Evolutionary conservation across 2,797 vertebrate genomes (phyloP), one percentile per base, ranked within the genome.

Genomic region (Fistularia tabacaria): DNA sequence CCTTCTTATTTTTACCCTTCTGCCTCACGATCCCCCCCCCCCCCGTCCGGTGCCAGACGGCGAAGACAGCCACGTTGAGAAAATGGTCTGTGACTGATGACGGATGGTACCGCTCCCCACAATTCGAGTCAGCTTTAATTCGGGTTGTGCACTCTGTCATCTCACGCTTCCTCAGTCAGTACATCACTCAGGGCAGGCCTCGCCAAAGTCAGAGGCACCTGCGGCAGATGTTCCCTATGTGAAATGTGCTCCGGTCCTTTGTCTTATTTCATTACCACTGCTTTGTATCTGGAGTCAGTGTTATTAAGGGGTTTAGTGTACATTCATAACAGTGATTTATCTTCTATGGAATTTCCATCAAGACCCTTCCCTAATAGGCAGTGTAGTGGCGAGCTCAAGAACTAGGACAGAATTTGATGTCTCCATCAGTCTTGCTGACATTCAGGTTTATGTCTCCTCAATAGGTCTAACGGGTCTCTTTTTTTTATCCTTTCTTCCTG

Each of bases 81-180:
- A 80, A 79, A 67, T 69, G 76, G 71, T 45, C 47, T 6, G 47
- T 87, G 85, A 88, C 69, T 73, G 86, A 90, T 88, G 87, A 87
- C 63, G 63, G 69, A 57, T 49, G 1, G 70, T 71, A 73, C 59
- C 10, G n/a, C 72, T 80, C 68, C 62, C 73, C 81, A 83, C 85
- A 82, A 60, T 67, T 65, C 42, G 59, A 79, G 63, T 83, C 76
- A 56, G 77, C 64, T 75, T 80, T 77, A 73, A 85, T 86, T 84
- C 76, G 73, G 62, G 42, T 63, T 59, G 73, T 66, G 65, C 55
- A 54, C 56, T 71, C 72, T 71, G 78, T 80, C 83, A 74, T 64
- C 14, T 54, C 54, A 50, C 49, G 15, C 50, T 60, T 38, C 73
- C 70, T 81, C 84, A 62, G 65, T 86, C 79, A 74, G 60, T 71